Evolutionary conservation across 2,113 vertebrate genomes (phyloP).

Genomic region (Myocastor coypus): DNA sequence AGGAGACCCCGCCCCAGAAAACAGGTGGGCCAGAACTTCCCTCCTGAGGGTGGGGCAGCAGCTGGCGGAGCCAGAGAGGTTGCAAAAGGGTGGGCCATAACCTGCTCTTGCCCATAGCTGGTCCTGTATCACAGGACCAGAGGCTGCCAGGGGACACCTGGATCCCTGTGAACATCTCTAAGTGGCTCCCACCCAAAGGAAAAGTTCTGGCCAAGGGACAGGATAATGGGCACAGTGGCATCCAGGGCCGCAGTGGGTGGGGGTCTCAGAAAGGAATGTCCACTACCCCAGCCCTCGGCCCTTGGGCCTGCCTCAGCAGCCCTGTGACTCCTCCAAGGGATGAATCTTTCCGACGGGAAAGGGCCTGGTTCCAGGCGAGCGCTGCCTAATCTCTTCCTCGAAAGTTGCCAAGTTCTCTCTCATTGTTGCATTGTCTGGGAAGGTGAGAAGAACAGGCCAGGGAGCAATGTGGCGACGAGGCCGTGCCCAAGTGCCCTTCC

Average conservation of each 20-base stretch:
- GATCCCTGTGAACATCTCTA: background rate
- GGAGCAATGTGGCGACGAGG: background rate
- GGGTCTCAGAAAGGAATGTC: background rate
- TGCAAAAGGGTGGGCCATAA: rapidly evolving
- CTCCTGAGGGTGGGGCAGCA: rapidly evolving
- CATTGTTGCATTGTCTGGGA: conserved; percentile 76
- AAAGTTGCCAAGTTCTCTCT: conserved; percentile 76
- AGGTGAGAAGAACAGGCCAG: conserved; percentile 75
- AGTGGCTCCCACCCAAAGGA: background rate
- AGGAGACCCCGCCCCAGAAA: background rate
- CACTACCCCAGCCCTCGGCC: background rate
- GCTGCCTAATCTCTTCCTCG: conserved; percentile 72
- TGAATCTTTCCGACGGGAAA: conserved; percentile 57
- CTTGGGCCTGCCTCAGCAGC: background rate
- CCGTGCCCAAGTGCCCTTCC: conserved; percentile 54
- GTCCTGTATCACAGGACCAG: background rate
- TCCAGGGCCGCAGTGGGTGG: too few species aligned
- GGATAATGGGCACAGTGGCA: background rate
- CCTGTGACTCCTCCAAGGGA: background rate
- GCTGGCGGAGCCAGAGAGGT: background rate
- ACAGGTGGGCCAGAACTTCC: background rate
- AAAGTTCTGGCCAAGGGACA: rapidly evolving
- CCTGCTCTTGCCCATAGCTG: background rate
- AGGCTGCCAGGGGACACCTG: rapidly evolving
- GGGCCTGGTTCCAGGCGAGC: conserved; percentile 65